Base-by-base conservation (phyloP, 1,140 invertebrate species). In the Zaprionus kolodkinae region DNA sequence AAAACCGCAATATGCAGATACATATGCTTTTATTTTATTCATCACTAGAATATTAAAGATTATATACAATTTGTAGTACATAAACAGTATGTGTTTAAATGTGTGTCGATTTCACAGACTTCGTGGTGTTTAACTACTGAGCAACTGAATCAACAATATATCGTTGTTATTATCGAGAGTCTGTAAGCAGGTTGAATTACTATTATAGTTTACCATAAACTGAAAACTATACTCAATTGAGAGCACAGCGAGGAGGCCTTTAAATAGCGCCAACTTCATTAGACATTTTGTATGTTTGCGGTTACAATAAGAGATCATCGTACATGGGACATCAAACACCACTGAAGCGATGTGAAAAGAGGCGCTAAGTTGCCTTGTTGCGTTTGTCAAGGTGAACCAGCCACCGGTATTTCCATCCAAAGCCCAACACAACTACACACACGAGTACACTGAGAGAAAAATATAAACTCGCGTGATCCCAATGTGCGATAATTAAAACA, bases 301-400 rank as follows among this genome's bases (percentile, higher is more conserved):
- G 45, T 50, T 50, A 6, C 45, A 50, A 17, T 21, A 11, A 5
- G 9, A 25, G 45, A 50, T 50, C 45, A 48, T 6, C 10, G 5
- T 40, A 30, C 13, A 30, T 55, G 15, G 35, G 55, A 66, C 21
- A 56, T 66, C 35, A 17, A 38, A 60, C 76, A 65, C 56, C 67
- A 61, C 68, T 78, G 80, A 71, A 81, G 71, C 67, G 65, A 81
- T 84, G 85, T 84, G 80, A 62, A 85, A 84, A 78, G 67, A 65
- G 36, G 45, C 50, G 62, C 17, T 40, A 43, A 54, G 50, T 63
- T 43, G 36, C n/a, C 40, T 45, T 13, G 62, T 40, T 81, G n/a
- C 30, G 48, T 54, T 85, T 87, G 75, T 74, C 83, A 86, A 86
- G 85, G 85, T 88, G 50, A 89, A 74, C 85, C 72, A 85, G 71